phyloP scores from a whole-genome alignment of 64 coral and sea anemone genomes.

The Montipora capricornis region DNA sequence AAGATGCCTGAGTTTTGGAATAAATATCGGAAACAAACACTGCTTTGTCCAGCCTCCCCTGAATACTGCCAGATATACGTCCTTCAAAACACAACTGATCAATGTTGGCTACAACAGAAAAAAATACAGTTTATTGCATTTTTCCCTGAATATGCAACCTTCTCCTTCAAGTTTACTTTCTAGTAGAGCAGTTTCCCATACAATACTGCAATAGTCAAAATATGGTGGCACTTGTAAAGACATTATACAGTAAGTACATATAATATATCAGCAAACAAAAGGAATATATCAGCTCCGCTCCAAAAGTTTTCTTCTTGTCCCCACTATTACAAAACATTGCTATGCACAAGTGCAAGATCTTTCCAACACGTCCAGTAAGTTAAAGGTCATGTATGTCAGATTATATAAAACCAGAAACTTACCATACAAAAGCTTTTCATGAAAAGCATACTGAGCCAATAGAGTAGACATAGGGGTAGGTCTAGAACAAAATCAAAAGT shows the following conservation, averaged over 20 bases:
- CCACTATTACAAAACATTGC: too few species aligned
- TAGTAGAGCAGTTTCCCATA: too few species aligned
- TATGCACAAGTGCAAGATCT: too few species aligned
- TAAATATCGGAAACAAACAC: constrained; percentile 96
- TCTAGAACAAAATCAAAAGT: constrained; percentile 34
- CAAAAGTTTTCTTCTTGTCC: too few species aligned
- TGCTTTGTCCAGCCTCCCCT: constrained; percentile 89
- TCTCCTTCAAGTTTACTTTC: background rate
- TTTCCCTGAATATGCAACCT: constrained; percentile 77
- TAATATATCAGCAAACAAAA: too few species aligned
- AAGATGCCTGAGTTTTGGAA: constrained; percentile 85
- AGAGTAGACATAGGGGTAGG: constrained; percentile 89
- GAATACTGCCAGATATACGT: constrained; percentile 81
- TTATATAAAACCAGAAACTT: constrained; percentile 40
- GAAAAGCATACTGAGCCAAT: constrained; percentile 84
- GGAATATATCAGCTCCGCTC: too few species aligned
- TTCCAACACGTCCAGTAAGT: background rate
- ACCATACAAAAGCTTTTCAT: constrained; percentile 97
- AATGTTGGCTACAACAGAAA: constrained; percentile 60
- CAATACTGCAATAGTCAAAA: too few species aligned
- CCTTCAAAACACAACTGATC: constrained; percentile 59
- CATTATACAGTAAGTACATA: too few species aligned
- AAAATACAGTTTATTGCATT: constrained; percentile 39
- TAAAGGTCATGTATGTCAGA: background rate
- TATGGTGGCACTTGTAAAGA: too few species aligned